Base-by-base conservation (phyloP, 2,888 invertebrate genomes). In the Harmothoe impar region DNA sequence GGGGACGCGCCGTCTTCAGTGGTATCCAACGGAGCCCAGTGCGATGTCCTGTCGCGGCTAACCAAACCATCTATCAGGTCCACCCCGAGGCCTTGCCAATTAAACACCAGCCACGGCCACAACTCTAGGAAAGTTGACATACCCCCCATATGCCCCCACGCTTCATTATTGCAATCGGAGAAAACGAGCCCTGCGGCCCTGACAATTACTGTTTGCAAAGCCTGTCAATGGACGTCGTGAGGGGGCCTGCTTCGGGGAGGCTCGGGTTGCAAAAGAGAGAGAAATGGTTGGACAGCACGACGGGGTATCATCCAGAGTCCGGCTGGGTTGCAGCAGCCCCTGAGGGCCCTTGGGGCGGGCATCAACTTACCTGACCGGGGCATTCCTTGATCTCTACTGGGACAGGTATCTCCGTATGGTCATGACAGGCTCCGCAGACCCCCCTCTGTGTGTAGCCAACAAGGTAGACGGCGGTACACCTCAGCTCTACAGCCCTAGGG, bases 121-220 rank as follows among this genome's bases (percentile, higher is more conserved):
- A 72, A 62, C 62, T 72, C n/a, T 17, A 72, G 72, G n/a, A 72
- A 72, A 72, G 72, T 72, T 72, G 72, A 72, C 72, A 72, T 72
- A 72, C 72, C 72, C 72, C 72, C 72, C 25, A 29, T 29, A 72
- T 72, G 25, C 77, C 25, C 77, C 77, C 29, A 77, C 77, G 72
- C 62, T 72, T 72, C 72, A 72, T 72, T 72, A 72, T 29, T 72
- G 72, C 72, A 72, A 72, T 72, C 25, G 29, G 72, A 72, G 72
- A 72, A 29, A 72, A 72, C 72, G 72, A 0, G 0, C 35, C 81
- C 81, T 5, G 15, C 15, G 43, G 81, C 43, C 33, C 31, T 35
- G 81, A 43, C 81, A 81, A 81, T 33, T 43, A 81, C 81, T 81
- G 81, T 43, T 81, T 81, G 81, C 35, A 33, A 81, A 35, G 81